These are phyloP conservation scores for Eudyptes chrysolophus DNA, from an alignment of 2,113 vertebrate species.

Conservation along the genomic window DNA sequence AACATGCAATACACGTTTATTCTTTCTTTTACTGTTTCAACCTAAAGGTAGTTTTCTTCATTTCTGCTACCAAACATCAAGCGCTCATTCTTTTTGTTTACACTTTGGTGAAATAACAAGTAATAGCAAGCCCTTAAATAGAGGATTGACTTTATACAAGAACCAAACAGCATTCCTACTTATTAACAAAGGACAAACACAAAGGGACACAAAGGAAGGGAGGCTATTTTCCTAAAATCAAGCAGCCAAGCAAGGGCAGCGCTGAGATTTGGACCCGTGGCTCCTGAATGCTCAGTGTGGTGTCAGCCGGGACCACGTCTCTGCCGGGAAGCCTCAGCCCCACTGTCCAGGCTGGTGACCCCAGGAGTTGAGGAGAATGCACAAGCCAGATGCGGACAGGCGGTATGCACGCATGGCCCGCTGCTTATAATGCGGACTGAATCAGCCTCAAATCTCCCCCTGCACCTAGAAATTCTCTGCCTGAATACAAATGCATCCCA, in stretches of 20 bases:
- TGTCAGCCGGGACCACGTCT: background rate
- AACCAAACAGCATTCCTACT: background rate
- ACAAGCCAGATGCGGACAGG: background rate
- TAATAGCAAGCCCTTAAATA: background rate
- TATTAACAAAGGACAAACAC: background rate
- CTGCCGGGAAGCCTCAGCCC: background rate
- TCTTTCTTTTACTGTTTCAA: background rate
- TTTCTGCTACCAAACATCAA: background rate
- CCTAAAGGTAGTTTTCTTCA: slow-evolving; percentile 15
- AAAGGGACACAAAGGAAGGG: background rate
- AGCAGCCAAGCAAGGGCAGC: background rate
- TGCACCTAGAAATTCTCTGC: background rate
- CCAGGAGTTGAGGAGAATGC: background rate
- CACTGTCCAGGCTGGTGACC: background rate
- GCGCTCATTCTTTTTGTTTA: background rate
- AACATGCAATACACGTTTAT: background rate
- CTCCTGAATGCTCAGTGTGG: background rate
- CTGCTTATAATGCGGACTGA: background rate
- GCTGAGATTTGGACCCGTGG: background rate
- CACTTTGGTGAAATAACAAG: background rate
- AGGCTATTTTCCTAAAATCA: background rate
- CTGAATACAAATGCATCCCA: slow-evolving; percentile 20
- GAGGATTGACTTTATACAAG: background rate
- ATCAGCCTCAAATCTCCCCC: background rate
- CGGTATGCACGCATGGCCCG: fast-evolving